Base-by-base conservation (phyloP, 2,888 invertebrate genomes). In the Nudaria mundana region DNA sequence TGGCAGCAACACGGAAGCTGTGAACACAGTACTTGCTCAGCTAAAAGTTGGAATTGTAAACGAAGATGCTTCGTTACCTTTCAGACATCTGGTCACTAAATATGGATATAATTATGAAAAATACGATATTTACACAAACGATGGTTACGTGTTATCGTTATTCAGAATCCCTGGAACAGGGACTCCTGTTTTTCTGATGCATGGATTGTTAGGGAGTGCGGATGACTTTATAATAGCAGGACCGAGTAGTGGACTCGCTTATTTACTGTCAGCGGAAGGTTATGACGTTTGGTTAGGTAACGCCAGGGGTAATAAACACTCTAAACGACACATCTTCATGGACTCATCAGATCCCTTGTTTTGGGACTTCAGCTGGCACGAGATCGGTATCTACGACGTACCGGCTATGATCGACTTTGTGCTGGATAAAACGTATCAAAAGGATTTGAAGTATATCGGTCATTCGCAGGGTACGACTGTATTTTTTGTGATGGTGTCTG, bases 281-380 rank as follows among this genome's bases (percentile, higher is more conserved):
- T 94, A 92, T 53, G 94, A 94, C 51, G 93, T 94, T 0, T 97
- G 96, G 96, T 71, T 96, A 71, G 93, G 94, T 0, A 97, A 96
- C 68, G 91, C 91, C 2, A 90, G 96, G 0, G 96, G 96, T 1
- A 95, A 92, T 63, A 90, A 89, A n/a, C 92, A 93, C 64, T 91
- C 92, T 0, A 77, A 89, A 3, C 76, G 68, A 3, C 94, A 95
- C 61, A 54, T 64, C 0, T 56, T 66, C 0, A 48, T 82, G 60
- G 48, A 74, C 0, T 74, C 88, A 0, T 61, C 58, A 0, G 75
- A 90, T 5, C 54, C 70, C 0, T 60, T 71, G 5, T 94, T 90
- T 61, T 94, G 93, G 93, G 78, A 91, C 33, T 94, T 93, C 51
- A 94, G 94, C 30, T 97, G 93, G 92, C 94, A 97, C 67, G 93